Percentiles rank a stretch among this genome's conserved stretches.
Conservation (phyloP, 2,888 invertebrate genomes). For the Thymelicus sylvestris region DNA sequence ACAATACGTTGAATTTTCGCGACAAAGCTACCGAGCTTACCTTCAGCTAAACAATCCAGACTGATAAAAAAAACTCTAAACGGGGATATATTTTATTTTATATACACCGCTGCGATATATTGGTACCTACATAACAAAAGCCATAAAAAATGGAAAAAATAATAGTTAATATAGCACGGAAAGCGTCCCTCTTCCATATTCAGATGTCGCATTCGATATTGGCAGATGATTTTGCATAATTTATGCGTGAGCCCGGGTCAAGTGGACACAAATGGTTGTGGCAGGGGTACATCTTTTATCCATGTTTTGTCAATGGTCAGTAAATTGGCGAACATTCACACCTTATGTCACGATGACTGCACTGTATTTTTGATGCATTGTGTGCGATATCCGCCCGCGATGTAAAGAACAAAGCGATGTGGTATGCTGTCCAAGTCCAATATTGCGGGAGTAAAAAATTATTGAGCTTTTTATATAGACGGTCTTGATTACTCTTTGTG, state of each 20-base stretch:
- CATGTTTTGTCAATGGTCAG: constrained; percentile 54
- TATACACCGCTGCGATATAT: too few species aligned
- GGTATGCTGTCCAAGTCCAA: background rate
- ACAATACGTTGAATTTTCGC: too few species aligned
- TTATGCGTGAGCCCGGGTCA: constrained; percentile 77
- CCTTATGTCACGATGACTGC: constrained; percentile 69
- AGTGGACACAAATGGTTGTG: constrained; percentile 60
- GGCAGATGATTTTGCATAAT: constrained; percentile 80
- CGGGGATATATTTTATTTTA: too few species aligned
- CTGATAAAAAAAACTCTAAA: background rate
- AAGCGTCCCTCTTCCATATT: constrained; percentile 39
- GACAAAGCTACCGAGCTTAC: background rate
- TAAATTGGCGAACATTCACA: constrained; percentile 57
- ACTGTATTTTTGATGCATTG: constrained; percentile 44
- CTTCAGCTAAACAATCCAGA: background rate
- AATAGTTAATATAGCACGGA: constrained; percentile 20
- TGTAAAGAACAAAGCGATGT: constrained; percentile 7
- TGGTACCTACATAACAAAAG: too few species aligned
- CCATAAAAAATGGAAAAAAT: constrained; percentile 14
- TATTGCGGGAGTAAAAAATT: background rate
- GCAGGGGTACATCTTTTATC: constrained; percentile 48
- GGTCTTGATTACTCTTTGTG: constrained; percentile 56
- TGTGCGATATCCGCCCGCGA: constrained; percentile 15
- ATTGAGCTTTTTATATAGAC: constrained; percentile 44
- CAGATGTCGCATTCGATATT: constrained; percentile 42